phyloP scores from a whole-genome alignment of 2,797 vertebrate genomes.

The Mormyrops boulengeri region DNA sequence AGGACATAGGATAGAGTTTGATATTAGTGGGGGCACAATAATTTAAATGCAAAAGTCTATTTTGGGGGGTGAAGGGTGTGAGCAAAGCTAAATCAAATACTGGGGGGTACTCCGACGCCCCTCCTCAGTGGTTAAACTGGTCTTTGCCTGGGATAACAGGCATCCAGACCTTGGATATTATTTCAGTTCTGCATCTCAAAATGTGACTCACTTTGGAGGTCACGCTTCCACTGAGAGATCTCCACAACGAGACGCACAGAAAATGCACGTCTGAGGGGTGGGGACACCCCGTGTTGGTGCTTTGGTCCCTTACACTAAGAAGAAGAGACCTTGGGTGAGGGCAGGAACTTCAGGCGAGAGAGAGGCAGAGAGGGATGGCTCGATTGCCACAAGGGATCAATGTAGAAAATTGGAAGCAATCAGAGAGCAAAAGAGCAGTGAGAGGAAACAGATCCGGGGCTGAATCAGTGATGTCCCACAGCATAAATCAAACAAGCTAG shows the following conservation, averaged over 20 bases:
- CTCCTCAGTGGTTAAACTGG: neutral
- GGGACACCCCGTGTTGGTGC: neutral
- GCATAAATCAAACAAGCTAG: neutral
- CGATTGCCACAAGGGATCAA: neutral
- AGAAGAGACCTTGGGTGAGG: neutral
- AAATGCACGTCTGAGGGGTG: neutral
- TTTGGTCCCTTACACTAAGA: neutral
- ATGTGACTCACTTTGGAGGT: neutral
- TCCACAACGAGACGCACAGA: neutral
- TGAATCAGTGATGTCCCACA: neutral
- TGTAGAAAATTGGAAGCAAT: neutral
- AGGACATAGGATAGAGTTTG: neutral
- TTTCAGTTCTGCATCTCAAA: neutral
- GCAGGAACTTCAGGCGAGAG: neutral
- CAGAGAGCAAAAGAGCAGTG: neutral
- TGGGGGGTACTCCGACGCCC: neutral
- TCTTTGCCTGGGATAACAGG: neutral
- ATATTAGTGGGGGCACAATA: neutral
- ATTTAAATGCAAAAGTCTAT: neutral
- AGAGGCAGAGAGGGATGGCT: neutral
- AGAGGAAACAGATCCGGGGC: neutral
- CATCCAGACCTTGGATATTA: neutral
- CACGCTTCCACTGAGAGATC: neutral
- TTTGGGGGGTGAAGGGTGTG: neutral
- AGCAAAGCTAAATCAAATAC: neutral